A percentile compares a stretch with the other conserved stretches of the same genome.
Evolutionary conservation across 2,888 invertebrate genomes (phyloP).

Genomic region (Schrankia costaestrigalis): DNA sequence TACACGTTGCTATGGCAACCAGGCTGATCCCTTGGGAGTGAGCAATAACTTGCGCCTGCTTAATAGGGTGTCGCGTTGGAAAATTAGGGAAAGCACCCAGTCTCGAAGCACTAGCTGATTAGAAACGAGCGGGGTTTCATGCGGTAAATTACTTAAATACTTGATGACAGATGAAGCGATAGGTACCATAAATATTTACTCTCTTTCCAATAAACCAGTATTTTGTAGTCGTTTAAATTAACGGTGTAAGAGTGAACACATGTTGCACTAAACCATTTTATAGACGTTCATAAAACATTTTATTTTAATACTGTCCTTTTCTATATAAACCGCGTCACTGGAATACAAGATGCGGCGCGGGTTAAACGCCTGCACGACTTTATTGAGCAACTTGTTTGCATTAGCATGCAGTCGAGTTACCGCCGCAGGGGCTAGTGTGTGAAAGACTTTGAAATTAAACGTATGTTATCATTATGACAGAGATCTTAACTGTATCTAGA

Average conservation of each 20-base stretch:
- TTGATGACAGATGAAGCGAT: conserved; percentile 48
- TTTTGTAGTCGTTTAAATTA: conserved; percentile 54
- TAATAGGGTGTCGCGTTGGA: conserved; percentile 71
- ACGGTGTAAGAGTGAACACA: conserved; percentile 61
- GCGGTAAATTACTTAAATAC: conserved; percentile 70
- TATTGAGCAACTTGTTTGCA: conserved; percentile 45
- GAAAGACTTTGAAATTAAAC: conserved; percentile 1
- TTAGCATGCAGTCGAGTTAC: conserved; percentile 25
- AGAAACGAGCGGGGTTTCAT: conserved; percentile 53
- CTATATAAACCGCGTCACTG: conserved; percentile 26
- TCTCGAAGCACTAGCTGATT: conserved; percentile 64
- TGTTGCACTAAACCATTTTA: conserved; percentile 63
- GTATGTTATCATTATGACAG: background rate
- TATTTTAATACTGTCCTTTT: conserved; percentile 42
- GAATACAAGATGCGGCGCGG: conserved; percentile 29
- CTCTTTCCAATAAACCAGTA: conserved; percentile 45
- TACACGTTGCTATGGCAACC: conserved; percentile 52
- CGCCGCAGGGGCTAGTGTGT: conserved; percentile 22
- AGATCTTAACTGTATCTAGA: background rate
- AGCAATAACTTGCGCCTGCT: conserved; percentile 67
- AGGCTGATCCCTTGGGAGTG: conserved; percentile 55
- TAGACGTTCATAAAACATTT: conserved; percentile 46
- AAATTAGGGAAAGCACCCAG: conserved; percentile 68
- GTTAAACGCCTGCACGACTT: conserved; percentile 47
- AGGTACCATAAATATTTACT: conserved; percentile 55